Base-by-base conservation (phyloP, 2,888 invertebrate species). In the Choristoneura rosaceana region DNA sequence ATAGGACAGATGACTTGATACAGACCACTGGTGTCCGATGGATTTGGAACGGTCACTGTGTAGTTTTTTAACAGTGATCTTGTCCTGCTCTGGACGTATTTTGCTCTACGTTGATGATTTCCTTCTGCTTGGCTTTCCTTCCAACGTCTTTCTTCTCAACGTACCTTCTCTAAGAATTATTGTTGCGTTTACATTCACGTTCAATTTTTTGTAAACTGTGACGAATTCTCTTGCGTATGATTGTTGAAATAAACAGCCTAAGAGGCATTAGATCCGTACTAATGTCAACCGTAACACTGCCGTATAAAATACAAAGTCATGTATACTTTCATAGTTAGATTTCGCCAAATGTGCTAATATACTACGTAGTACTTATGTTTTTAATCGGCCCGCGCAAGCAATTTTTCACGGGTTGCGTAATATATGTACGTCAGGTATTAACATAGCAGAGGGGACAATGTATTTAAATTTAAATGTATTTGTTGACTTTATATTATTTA, bases 331-430 rank as follows among this genome's bases (percentile, higher is more conserved):
- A 17, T 4, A 15, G 55, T 55, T 55, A 55, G 25, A 12, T 25
- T 55, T 25, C n/a, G 55, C 17, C 12, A 25, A 55, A 55, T 55
- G 4, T 55, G 25, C 55, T 25, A 55, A 55, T 25, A 25, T 25
- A 55, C 25, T 4, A 55, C 55, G 55, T 25, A 55, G 55, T 55
- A 25, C 55, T 55, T 25, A 25, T 55, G 55, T 55, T 25, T 25
- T 55, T 55, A 10, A 55, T 55, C 55, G n/a, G 25, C 10, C 0
- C 25, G 55, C 55, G 25, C 25, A 25, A 3, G 55, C 55, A 12
- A 55, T 55, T 55, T 25, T 55, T 55, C 55, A 55, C 55, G 55
- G 7, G 12, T 55, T 55, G 25, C 55, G 55, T 55, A 55, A 55
- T 25, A 3, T 15, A 52, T n/a, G 25, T 55, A 55, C 55, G 55